A percentile compares a stretch with the other conserved stretches of the same genome.
Evolutionary conservation across 2,797 vertebrate species (phyloP).

Genomic region (Huso huso): DNA sequence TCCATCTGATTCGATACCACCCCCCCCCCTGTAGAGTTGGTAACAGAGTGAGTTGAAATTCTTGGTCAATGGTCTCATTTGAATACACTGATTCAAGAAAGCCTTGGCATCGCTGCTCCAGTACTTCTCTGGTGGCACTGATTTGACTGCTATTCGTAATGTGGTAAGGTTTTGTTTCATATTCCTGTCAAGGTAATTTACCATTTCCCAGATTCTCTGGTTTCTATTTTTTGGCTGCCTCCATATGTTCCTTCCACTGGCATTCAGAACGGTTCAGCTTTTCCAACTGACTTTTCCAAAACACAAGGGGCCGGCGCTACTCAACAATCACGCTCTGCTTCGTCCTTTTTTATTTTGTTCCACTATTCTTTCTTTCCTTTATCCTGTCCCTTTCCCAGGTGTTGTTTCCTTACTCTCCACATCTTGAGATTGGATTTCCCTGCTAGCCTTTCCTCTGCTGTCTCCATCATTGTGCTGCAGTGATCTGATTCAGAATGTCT

Average conservation of each 20-base stretch:
- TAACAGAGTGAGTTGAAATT: too few species aligned
- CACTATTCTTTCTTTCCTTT: background rate
- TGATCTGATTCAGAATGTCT: background rate
- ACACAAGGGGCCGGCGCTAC: too few species aligned
- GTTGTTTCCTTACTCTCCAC: background rate
- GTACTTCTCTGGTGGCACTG: conserved; percentile 57
- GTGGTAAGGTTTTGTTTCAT: conserved; percentile 55
- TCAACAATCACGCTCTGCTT: too few species aligned
- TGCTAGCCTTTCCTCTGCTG: background rate
- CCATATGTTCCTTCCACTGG: background rate
- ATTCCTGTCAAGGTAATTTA: conserved; percentile 68
- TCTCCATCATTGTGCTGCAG: conserved; percentile 1
- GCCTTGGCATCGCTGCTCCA: conserved; percentile 26
- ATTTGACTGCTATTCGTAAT: conserved; percentile 43
- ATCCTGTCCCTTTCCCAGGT: background rate
- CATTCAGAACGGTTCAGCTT: conserved; percentile 2
- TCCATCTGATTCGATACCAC: too few species aligned
- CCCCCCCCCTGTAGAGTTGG: too few species aligned
- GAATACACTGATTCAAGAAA: too few species aligned
- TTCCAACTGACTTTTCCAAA: background rate
- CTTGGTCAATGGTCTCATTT: too few species aligned
- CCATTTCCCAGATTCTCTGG: conserved; percentile 36
- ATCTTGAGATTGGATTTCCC: background rate
- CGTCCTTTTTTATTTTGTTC: background rate
- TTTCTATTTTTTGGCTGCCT: conserved; percentile 38